Conservation (phyloP, 2,888 invertebrate species). For the Drosophila subsilvestris region DNA sequence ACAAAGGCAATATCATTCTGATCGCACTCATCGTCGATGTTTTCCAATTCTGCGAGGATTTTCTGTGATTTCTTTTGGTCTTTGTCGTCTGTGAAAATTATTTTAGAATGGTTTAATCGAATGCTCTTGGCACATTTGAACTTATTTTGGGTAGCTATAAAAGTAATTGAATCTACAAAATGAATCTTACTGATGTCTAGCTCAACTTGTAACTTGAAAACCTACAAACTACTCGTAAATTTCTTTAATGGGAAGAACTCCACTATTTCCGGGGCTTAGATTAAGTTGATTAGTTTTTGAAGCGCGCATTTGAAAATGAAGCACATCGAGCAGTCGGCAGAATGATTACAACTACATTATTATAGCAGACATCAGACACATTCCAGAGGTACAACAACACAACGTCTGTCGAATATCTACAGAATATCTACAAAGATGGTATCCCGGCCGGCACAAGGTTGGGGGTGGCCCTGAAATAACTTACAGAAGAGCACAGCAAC, state of each 20-base stretch:
- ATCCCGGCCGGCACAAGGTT: slow-evolving; percentile 41
- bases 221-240: slow-evolving; percentile 12
- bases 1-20: slow-evolving; percentile 96
- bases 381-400: slow-evolving; percentile 63
- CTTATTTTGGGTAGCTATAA: not conserved
- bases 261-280: slow-evolving; percentile 33
- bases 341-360: slow-evolving; percentile 36
- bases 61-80: slow-evolving; percentile 96
- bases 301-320: slow-evolving; percentile 63
- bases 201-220: slow-evolving; percentile 59
- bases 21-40: slow-evolving; percentile 97
- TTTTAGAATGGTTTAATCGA: not conserved
- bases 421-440: slow-evolving; percentile 66
- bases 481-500: slow-evolving; percentile 97
- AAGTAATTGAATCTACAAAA: not conserved
- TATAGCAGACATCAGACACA: slow-evolving; percentile 50
- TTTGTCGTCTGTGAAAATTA: slow-evolving; percentile 89
- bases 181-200: slow-evolving; percentile 41
- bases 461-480: slow-evolving; percentile 79
- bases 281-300: slow-evolving; percentile 58
- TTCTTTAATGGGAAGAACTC: not conserved
- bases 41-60: slow-evolving; percentile 92
- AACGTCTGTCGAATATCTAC: slow-evolving; percentile 35
- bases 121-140: too few relatives aligned
- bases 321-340: slow-evolving; percentile 60